A percentile compares a stretch with the other conserved stretches of the same genome.
These are phyloP conservation scores for Gopherus evgoodei DNA, from an alignment of 2,113 vertebrate species.

Conservation along the genomic window DNA sequence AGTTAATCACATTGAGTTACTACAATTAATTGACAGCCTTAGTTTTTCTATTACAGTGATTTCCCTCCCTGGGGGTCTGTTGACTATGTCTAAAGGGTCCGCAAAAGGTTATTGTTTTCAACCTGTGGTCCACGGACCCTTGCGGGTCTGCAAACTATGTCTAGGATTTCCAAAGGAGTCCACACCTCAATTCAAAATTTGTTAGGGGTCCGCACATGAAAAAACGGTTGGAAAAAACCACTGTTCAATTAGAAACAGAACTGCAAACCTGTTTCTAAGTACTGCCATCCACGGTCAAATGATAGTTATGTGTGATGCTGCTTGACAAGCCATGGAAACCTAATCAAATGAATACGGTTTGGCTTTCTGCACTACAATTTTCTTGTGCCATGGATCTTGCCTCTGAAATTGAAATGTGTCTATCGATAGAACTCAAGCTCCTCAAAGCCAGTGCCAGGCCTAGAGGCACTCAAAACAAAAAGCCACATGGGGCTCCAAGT, in stretches of 20 bases:
- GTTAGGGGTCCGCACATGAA: too few relatives aligned
- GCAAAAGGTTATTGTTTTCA: too few relatives aligned
- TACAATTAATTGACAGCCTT: too few relatives aligned
- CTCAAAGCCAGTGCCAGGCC: neutral
- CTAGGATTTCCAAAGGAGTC: too few relatives aligned
- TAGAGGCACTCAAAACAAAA: neutral
- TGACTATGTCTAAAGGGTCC: too few relatives aligned
- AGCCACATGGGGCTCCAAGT: neutral
- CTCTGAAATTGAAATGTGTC: neutral
- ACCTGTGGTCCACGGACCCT: too few relatives aligned
- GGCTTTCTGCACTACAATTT: neutral
- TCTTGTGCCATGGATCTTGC: neutral
- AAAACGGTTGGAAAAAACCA: too few relatives aligned
- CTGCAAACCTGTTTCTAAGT: neutral
- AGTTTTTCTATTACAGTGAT: too few relatives aligned
- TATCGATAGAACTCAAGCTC: neutral
- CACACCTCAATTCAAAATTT: too few relatives aligned
- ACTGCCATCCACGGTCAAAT: neutral
- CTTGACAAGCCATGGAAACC: neutral
- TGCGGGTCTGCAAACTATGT: too few relatives aligned
- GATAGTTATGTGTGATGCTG: neutral
- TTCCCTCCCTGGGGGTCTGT: too few relatives aligned
- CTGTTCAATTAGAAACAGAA: neutral
- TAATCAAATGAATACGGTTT: neutral
- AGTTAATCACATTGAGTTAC: too few relatives aligned